Percentiles rank a stretch among this genome's conserved stretches.
Conservation (phyloP, 2,113 vertebrate species). For the Tonatia bakeri region DNA sequence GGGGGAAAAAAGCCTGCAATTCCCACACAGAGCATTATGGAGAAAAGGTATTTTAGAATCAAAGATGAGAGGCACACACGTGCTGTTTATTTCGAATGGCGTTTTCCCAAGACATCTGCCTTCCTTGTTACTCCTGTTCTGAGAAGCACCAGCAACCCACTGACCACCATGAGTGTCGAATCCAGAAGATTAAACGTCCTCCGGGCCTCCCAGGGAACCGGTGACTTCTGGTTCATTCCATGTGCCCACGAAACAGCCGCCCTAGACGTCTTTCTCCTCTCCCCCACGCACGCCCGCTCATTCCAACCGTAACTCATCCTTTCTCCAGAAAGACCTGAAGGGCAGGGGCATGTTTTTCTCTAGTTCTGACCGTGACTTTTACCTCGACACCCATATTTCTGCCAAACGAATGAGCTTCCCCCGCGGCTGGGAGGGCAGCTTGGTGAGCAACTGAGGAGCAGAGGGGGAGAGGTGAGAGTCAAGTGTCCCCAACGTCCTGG, state of each 20-base stretch:
- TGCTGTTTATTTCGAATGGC: background rate
- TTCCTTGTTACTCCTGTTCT: background rate
- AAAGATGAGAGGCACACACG: background rate
- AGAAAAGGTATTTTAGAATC: background rate
- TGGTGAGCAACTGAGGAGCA: background rate
- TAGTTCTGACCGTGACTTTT: background rate
- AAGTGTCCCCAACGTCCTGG: background rate
- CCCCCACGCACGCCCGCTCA: background rate
- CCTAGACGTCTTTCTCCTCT: background rate
- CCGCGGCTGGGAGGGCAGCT: background rate
- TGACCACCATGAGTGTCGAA: background rate
- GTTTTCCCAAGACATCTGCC: background rate
- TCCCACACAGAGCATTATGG: background rate
- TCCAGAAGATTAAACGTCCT: background rate
- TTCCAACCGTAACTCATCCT: background rate
- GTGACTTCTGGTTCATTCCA: background rate
- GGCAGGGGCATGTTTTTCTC: background rate
- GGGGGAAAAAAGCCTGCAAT: background rate
- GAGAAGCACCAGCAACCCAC: background rate
- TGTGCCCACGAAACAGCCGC: background rate
- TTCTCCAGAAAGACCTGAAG: background rate
- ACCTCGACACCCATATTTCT: background rate
- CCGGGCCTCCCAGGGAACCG: background rate
- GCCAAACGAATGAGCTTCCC: background rate
- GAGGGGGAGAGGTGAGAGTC: background rate